A percentile compares a stretch with the other conserved stretches of the same genome.
Evolutionary conservation across 2,113 vertebrate species (phyloP).

Genomic region (Clarias macrocephalus): DNA sequence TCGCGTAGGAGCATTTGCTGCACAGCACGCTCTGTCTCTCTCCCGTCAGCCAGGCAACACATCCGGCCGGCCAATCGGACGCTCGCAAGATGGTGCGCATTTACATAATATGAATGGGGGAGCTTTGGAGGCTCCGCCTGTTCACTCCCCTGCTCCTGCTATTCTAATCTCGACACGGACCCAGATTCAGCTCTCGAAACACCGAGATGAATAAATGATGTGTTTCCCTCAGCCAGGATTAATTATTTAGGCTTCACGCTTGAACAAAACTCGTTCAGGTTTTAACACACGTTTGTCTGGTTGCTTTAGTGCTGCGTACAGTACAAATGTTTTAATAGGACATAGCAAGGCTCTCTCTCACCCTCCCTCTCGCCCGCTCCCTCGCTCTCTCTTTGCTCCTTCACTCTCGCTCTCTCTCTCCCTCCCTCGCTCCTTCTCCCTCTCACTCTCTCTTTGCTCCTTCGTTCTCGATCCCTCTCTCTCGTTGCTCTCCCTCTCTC

Average conservation of each 20-base stretch:
- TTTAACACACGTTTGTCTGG: slow-evolving; percentile 8
- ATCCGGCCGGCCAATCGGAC: slow-evolving; percentile 61
- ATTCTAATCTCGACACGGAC: slow-evolving; percentile 59
- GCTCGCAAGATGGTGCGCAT: slow-evolving; percentile 47
- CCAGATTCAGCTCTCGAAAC: slow-evolving; percentile 39
- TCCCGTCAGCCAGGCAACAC: slow-evolving; percentile 53
- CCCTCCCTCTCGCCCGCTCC: not conserved
- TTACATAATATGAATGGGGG: slow-evolving; percentile 69
- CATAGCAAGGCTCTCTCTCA: not conserved
- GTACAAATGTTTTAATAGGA: slow-evolving; percentile 36
- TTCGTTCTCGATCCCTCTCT: not conserved
- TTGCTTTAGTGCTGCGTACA: slow-evolving; percentile 5
- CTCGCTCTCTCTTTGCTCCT: not conserved
- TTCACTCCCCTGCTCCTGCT: slow-evolving; percentile 38
- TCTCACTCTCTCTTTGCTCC: not conserved
- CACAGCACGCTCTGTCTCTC: slow-evolving; percentile 51
- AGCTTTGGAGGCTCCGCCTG: slow-evolving; percentile 56
- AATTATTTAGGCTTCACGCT: slow-evolving; percentile 54
- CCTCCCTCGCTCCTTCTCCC: not conserved
- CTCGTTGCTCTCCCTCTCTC: not conserved
- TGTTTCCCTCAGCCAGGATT: slow-evolving; percentile 53
- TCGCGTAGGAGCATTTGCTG: slow-evolving; percentile 44
- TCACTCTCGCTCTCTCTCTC: not conserved
- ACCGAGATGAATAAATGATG: slow-evolving; percentile 56
- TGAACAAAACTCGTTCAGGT: slow-evolving; percentile 34